Conservation (phyloP, 2,113 vertebrate species). For the Lontra canadensis region DNA sequence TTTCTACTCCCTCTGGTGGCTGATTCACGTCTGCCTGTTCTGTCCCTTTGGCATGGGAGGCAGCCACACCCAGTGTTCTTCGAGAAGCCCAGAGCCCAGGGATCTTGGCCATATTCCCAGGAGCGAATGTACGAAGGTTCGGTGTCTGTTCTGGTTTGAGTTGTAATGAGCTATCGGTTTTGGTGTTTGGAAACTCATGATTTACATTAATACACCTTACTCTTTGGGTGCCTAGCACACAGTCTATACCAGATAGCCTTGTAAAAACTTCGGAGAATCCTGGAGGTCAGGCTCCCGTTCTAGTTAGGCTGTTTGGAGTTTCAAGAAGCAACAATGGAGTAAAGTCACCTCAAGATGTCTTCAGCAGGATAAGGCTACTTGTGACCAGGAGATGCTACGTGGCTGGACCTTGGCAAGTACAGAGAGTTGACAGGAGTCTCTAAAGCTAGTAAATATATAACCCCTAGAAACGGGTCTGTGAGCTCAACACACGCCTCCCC, state of each 20-base stretch:
- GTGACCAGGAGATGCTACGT: neutral
- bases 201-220: neutral
- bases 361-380: neutral
- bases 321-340: constrained; percentile 13
- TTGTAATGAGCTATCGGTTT: constrained; percentile 37
- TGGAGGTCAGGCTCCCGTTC: neutral
- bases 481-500: neutral
- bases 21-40: constrained; percentile 9
- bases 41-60: constrained; percentile 2
- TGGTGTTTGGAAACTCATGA: neutral
- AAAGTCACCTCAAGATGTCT: neutral
- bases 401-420: neutral
- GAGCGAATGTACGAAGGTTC: neutral
- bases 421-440: neutral
- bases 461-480: neutral
- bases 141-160: neutral
- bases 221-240: neutral
- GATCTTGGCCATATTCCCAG: neutral
- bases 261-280: neutral
- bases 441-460: neutral
- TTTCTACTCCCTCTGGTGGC: constrained; percentile 65
- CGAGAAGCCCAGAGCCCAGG: neutral
- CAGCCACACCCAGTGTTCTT: constrained; percentile 12
- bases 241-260: neutral
- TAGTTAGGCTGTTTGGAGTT: neutral